These are phyloP conservation scores for Tetragonula carbonaria DNA, from an alignment of 2,888 invertebrate species.

Conservation along the genomic window DNA sequence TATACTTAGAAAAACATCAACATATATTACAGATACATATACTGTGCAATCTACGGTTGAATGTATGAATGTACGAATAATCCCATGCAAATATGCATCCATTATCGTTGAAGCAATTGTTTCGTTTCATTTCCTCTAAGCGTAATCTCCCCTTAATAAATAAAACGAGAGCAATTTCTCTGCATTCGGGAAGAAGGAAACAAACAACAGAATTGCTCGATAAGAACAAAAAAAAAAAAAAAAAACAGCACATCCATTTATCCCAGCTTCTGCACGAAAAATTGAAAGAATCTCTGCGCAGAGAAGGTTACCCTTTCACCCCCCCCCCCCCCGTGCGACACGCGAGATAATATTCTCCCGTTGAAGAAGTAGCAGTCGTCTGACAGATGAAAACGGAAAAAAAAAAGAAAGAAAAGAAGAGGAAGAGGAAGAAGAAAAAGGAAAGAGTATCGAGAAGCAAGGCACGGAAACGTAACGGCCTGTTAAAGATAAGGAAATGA, in stretches of 20 bases:
- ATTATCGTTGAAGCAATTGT: too few species aligned
- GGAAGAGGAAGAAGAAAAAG: slow-evolving; percentile 34
- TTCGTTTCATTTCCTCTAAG: too few species aligned
- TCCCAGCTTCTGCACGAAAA: not conserved
- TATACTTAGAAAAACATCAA: too few species aligned
- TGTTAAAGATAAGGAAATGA: slow-evolving; percentile 84
- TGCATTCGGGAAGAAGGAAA: too few species aligned
- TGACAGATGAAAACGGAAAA: not conserved
- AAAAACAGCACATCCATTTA: not conserved
- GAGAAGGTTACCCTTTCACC: slow-evolving; percentile 7
- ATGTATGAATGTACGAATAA: too few species aligned
- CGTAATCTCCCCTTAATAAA: too few species aligned
- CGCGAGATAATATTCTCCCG: not conserved
- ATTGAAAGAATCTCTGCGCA: not conserved
- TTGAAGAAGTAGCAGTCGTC: not conserved
- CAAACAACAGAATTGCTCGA: not conserved
- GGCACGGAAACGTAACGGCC: slow-evolving; percentile 79
- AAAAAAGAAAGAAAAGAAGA: not conserved
- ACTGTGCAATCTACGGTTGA: too few species aligned
- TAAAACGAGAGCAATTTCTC: too few species aligned
- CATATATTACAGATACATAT: too few species aligned
- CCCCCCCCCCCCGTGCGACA: too few species aligned
- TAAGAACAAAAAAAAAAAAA: not conserved
- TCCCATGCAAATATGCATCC: too few species aligned
- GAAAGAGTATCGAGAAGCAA: slow-evolving; percentile 57